These are phyloP conservation scores for Lordiphosa collinella DNA, from an alignment of 1,140 invertebrate species.

Conservation along the genomic window DNA sequence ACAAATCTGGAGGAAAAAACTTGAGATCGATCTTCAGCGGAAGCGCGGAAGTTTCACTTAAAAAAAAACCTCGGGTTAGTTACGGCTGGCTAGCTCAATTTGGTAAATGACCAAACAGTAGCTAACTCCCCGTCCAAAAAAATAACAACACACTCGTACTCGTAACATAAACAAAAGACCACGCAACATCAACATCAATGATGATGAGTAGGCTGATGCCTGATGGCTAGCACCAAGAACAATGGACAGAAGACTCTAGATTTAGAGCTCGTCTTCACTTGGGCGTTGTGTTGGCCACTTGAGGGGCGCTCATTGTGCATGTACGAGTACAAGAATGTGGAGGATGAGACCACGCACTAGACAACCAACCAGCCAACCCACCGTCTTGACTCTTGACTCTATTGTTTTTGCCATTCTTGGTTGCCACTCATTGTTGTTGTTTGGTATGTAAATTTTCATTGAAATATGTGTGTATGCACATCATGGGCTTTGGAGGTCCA, in stretches of 20 bases:
- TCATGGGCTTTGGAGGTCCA: conserved; percentile 56
- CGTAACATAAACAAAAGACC: conserved; percentile 63
- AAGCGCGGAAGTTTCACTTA: conserved; percentile 49
- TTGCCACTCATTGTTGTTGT: conserved; percentile 29
- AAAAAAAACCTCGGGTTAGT: conserved; percentile 46
- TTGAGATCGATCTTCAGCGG: conserved; percentile 44
- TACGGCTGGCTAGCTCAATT: conserved; percentile 69
- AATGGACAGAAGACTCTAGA: conserved; percentile 38
- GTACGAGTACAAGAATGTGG: conserved; percentile 3
- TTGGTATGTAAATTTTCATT: conserved; percentile 64
- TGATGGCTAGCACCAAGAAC: conserved; percentile 43
- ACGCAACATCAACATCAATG: conserved; percentile 53
- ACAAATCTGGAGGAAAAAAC: conserved; percentile 50
- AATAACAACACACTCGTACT: conserved; percentile 24
- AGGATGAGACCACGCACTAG: conserved; percentile 54
- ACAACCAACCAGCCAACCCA: conserved; percentile 11
- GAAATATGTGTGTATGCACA: conserved; percentile 32
- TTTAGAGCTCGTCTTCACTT: conserved; percentile 54
- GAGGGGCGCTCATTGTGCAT: conserved; percentile 58
- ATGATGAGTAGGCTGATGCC: conserved; percentile 17
- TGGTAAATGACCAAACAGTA: conserved; percentile 65
- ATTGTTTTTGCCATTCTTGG: conserved; percentile 50
- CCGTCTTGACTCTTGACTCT: conserved; percentile 29
- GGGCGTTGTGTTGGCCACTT: conserved; percentile 33
- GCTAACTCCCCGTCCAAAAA: conserved; percentile 19